Conservation (phyloP, 2,888 invertebrate genomes). For the Podabrus alpinus region DNA sequence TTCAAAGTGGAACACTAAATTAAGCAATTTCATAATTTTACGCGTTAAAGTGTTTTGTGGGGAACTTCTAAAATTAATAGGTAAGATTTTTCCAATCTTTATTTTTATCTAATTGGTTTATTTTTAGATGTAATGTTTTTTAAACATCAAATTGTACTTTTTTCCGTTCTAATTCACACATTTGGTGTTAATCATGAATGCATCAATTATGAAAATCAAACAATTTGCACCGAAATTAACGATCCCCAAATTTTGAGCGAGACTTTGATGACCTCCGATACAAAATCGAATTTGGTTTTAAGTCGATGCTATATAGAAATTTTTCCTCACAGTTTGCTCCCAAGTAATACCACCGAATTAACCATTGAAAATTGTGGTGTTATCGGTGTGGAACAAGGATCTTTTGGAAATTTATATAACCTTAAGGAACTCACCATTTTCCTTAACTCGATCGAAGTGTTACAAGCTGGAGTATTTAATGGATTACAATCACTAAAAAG, state of each 20-base stretch:
- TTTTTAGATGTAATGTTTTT: not conserved
- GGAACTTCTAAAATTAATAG: not conserved
- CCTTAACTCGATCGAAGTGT: conserved; percentile 7
- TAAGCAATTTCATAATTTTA: not conserved
- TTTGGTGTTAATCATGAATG: conserved; percentile 16
- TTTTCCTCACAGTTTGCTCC: conserved; percentile 6
- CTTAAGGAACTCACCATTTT: conserved; percentile 13
- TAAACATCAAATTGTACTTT: not conserved
- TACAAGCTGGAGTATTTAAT: conserved; percentile 23
- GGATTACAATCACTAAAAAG: conserved; percentile 7
- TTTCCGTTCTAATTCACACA: not conserved
- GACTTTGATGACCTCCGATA: not conserved
- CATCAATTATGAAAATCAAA: conserved; percentile 8
- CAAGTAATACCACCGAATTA: conserved; percentile 8
- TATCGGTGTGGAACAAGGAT: conserved; percentile 19
- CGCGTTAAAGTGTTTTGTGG: not conserved
- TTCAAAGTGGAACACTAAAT: not conserved
- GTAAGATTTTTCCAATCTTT: not conserved
- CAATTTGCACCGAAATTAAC: conserved; percentile 18
- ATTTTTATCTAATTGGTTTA: not conserved
- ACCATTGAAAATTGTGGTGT: conserved; percentile 14
- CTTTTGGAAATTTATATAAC: conserved; percentile 6
- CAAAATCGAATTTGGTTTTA: conserved; percentile 2
- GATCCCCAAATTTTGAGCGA: conserved; percentile 13
- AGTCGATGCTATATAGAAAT: conserved; percentile 12